Conservation (phyloP, 2,888 invertebrate species). For the Laspeyria flexula region DNA sequence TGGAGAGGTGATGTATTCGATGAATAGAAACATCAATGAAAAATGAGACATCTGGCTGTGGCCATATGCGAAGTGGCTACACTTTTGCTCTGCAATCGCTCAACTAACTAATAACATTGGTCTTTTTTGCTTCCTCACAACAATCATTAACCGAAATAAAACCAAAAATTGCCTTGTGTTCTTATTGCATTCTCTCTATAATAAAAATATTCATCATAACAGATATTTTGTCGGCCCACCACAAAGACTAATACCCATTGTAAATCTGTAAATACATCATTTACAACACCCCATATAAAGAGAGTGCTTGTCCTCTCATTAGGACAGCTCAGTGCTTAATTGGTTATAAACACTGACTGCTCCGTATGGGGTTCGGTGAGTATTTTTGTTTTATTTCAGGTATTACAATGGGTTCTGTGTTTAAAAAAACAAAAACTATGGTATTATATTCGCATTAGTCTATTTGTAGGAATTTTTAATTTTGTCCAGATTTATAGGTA, state of each 20-base stretch:
- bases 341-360: conserved; percentile 35
- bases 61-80: no score
- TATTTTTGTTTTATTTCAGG: background rate
- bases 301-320: conserved; percentile 34
- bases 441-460: no score
- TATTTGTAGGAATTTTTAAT: no score
- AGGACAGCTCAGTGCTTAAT: conserved; percentile 39
- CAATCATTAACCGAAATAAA: no score
- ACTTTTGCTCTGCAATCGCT: no score
- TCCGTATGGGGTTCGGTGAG: conserved; percentile 7
- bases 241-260: conserved; percentile 62
- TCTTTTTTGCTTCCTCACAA: no score
- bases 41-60: no score
- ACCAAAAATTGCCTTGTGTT: background rate
- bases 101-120: no score
- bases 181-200: background rate
- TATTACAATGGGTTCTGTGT: background rate
- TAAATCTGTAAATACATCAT: conserved; percentile 62
- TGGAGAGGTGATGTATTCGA: no score
- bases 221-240: conserved; percentile 46
- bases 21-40: no score
- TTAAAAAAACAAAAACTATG: no score
- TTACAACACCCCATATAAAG: conserved; percentile 37
- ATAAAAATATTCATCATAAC: background rate
- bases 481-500: no score